Base-by-base conservation (phyloP, 2,888 invertebrate species). In the Scaptomyza parva region DNA sequence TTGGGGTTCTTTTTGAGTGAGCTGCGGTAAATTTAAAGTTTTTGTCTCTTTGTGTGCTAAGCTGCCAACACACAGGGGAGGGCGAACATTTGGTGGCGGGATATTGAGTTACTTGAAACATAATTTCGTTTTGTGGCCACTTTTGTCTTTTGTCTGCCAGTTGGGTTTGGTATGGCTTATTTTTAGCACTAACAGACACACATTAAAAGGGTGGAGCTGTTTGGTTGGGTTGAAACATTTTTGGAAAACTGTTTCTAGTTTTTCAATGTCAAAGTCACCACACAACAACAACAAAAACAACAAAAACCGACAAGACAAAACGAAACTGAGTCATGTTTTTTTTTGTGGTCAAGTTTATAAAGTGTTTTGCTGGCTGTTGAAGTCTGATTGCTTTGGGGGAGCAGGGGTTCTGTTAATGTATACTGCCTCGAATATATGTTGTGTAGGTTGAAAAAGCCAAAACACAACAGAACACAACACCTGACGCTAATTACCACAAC, bases 201-300 rank as follows among this genome's bases (percentile, higher is more conserved):
- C 9, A 9, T 8, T 7, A 33, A 22, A 14, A 28, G 30, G 69
- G 41, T 17, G 17, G 43, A 26, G 35, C 8, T 24, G 53, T 47
- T 33, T 24, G 14, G 57, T 45, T 18, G 48, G 40, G 41, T n/a
- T 35, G 14, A 26, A 26, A 24, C 6, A 14, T 63, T 51, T 53
- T 54, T 9, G 26, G 12, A 28, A 28, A 63, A 54, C 54, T 44
- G 60, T 57, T 59, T 14, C 54, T 79, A 79, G 77, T 70, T 83
- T 86, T 86, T 81, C 86, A 81, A 81, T 81, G 80, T 86, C 81
- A 81, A 83, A 79, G 81, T 82, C 79, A 76, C 75, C 65, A 24
- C 24, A 24, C 24, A 24, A 24, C 24, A 41, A 24, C 20, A 35
- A 26, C 14, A 17, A 12, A 26, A 24, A 22, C 35, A 24, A 39